Evolutionary conservation across 2,113 vertebrate species (phyloP).

Genomic region (Myotis brandtii): DNA sequence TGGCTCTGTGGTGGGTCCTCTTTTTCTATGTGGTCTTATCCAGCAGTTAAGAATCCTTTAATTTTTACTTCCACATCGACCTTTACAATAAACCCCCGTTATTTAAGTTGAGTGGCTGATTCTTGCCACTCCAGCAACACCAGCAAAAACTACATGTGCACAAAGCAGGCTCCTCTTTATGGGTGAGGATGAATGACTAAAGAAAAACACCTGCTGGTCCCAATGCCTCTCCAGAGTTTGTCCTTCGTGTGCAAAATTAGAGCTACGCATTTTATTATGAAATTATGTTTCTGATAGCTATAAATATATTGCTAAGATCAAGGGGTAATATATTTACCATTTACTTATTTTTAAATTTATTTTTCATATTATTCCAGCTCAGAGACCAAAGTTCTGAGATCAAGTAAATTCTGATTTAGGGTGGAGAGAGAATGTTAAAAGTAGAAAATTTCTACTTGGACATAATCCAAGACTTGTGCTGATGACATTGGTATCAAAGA

Average conservation of each 20-base stretch:
- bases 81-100: neutral
- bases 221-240: neutral
- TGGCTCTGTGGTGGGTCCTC: neutral
- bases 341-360: neutral
- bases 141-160: neutral
- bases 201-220: neutral
- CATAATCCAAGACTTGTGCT: neutral
- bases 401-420: neutral
- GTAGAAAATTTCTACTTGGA: slow-evolving; percentile 16
- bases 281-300: neutral
- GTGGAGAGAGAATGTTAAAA: neutral
- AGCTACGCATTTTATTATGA: neutral
- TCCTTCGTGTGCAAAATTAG: neutral
- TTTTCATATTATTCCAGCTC: neutral
- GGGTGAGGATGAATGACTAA: neutral
- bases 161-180: neutral
- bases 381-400: slow-evolving; percentile 21
- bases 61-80: neutral
- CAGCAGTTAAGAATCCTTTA: neutral
- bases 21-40: slow-evolving; percentile 7
- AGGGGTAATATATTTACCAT: neutral
- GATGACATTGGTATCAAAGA: neutral
- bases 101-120: neutral
- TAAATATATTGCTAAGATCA: slow-evolving; percentile 3
- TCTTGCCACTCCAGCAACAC: neutral